Conservation (phyloP, 2,888 invertebrate genomes). For the Syritta pipiens region DNA sequence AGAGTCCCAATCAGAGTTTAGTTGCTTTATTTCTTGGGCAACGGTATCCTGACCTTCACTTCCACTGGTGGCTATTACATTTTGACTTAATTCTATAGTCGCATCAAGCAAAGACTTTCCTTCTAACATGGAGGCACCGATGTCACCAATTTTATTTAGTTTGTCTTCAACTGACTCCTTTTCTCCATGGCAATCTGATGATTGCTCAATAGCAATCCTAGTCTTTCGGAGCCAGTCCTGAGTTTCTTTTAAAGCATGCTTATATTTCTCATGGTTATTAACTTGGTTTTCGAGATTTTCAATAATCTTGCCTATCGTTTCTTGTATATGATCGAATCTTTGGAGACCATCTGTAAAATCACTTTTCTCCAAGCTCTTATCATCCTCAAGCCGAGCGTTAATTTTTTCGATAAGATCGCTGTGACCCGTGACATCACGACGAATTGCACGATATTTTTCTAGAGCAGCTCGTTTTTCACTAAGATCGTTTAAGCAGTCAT, state of each 20-base stretch:
- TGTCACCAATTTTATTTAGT: conserved; percentile 86
- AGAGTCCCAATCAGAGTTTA: conserved; percentile 90
- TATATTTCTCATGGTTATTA: conserved; percentile 91
- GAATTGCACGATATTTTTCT: conserved; percentile 91
- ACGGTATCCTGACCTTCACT: conserved; percentile 91
- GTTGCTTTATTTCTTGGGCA: conserved; percentile 88
- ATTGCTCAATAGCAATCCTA: conserved; percentile 90
- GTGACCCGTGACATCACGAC: conserved; percentile 90
- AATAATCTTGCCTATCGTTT: conserved; percentile 84
- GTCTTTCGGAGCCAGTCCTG: conserved; percentile 92
- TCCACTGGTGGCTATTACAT: conserved; percentile 88
- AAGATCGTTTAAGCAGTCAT: conserved; percentile 89
- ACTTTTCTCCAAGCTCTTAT: conserved; percentile 83
- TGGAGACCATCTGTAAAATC: conserved; percentile 86
- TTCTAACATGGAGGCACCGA: conserved; percentile 85
- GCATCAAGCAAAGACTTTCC: conserved; percentile 87
- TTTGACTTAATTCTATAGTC: conserved; percentile 86
- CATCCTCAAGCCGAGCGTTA: conserved; percentile 86
- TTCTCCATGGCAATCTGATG: conserved; percentile 93
- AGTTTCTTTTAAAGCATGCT: conserved; percentile 89
- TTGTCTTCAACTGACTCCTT: conserved; percentile 88
- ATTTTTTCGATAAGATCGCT: conserved; percentile 88
- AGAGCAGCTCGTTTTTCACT: conserved; percentile 94
- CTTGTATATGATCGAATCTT: conserved; percentile 86
- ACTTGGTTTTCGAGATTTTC: conserved; percentile 90